These are phyloP conservation scores for Drosophila bocki DNA, from an alignment of 1,140 invertebrate species.

Conservation along the genomic window DNA sequence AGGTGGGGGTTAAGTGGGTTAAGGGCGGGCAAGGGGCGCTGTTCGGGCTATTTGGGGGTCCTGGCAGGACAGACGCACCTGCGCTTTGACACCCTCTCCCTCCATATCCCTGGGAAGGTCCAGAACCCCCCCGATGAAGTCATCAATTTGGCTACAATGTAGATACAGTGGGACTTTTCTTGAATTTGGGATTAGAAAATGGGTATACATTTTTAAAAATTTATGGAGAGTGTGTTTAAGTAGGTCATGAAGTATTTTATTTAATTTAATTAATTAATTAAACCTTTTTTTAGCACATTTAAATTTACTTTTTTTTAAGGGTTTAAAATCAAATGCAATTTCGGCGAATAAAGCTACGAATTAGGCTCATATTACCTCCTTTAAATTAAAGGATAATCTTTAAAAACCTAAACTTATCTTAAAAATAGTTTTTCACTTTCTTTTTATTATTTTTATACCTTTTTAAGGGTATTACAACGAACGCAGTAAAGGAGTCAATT, in stretches of 20 bases:
- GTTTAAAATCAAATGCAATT: neutral
- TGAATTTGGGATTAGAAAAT: neutral
- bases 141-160: conserved; percentile 43
- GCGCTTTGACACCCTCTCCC: conserved; percentile 24
- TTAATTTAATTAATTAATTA: neutral
- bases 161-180: neutral
- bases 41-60: neutral
- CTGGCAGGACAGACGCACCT: conserved; percentile 44
- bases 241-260: neutral
- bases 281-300: neutral
- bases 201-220: no score
- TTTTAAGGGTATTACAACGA: no score
- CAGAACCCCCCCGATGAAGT: conserved; percentile 44
- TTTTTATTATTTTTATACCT: no score
- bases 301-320: neutral
- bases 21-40: neutral
- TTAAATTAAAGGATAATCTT: neutral
- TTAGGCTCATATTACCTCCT: no score
- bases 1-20: neutral
- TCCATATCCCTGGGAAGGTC: neutral
- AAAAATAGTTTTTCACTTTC: no score
- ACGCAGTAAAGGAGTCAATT: no score
- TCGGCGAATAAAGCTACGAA: no score
- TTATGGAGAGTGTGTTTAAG: neutral
- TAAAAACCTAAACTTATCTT: neutral